Conservation (phyloP, 1,140 invertebrate genomes). For the Drosophila serrata region DNA sequence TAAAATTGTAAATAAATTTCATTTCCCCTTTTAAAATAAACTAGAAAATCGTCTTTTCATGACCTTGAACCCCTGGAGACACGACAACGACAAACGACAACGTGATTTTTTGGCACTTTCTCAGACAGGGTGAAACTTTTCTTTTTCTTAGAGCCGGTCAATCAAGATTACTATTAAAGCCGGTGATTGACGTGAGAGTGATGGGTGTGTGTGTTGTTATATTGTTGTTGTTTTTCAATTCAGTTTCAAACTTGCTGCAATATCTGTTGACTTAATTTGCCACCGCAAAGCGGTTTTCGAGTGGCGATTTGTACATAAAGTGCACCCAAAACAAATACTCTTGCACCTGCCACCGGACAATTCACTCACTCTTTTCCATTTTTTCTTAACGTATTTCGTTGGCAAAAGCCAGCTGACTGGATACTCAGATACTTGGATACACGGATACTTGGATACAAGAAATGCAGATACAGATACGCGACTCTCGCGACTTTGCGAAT, state of each 20-base stretch:
- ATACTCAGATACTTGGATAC: slow-evolving; percentile 6
- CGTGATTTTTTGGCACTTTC: slow-evolving; percentile 28
- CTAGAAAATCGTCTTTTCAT: not conserved
- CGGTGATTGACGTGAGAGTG: slow-evolving; percentile 40
- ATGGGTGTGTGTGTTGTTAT: not conserved
- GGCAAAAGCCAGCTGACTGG: slow-evolving; percentile 11
- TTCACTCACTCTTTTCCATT: slow-evolving; percentile 16
- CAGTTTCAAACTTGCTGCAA: slow-evolving; percentile 13
- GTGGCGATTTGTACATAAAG: slow-evolving; percentile 23
- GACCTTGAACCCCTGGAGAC: slow-evolving; percentile 30
- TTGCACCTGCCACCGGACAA: slow-evolving; percentile 4
- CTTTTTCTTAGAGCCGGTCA: slow-evolving; percentile 12
- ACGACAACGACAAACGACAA: not conserved
- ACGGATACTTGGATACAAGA: slow-evolving; percentile 5
- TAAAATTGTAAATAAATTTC: not conserved
- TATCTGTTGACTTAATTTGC: slow-evolving; percentile 22
- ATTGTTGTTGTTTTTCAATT: not conserved
- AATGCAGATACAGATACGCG: slow-evolving; percentile 35
- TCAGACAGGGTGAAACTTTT: slow-evolving; percentile 37
- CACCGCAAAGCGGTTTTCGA: slow-evolving; percentile 26
- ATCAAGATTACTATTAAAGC: slow-evolving; percentile 27
- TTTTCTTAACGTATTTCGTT: slow-evolving; percentile 3
- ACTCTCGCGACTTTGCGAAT: slow-evolving; percentile 26
- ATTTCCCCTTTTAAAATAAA: not conserved
- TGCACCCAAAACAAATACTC: slow-evolving; percentile 38